Percentiles rank a stretch among this genome's conserved stretches.
These are phyloP conservation scores for Keiferia lycopersicella DNA, from an alignment of 2,888 invertebrate genomes.

Conservation along the genomic window DNA sequence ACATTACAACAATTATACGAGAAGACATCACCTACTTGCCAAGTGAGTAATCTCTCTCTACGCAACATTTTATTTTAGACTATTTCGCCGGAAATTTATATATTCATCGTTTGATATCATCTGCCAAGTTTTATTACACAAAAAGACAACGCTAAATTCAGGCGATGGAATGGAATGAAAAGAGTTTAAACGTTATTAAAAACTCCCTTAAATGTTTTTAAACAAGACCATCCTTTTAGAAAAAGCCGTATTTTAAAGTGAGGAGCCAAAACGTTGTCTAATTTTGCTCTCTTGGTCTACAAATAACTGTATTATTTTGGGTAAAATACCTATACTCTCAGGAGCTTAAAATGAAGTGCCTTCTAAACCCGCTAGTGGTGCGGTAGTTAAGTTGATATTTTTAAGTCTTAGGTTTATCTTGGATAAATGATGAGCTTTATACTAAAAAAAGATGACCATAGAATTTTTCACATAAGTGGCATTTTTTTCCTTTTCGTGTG, in stretches of 20 bases:
- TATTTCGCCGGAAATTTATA: slow-evolving; percentile 10
- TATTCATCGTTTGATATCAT: slow-evolving; percentile 18
- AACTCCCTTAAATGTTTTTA: slow-evolving; percentile 24
- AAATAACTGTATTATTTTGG: too few relatives aligned
- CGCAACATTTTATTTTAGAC: neutral
- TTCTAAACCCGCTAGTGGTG: too few relatives aligned
- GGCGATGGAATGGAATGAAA: slow-evolving; percentile 20
- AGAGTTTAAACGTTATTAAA: slow-evolving; percentile 26
- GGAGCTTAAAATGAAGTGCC: too few relatives aligned
- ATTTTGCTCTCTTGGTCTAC: too few relatives aligned
- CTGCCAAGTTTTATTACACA: slow-evolving; percentile 20
- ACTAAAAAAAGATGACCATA: too few relatives aligned
- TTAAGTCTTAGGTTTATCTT: too few relatives aligned
- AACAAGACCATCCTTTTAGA: slow-evolving; percentile 3
- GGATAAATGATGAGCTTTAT: too few relatives aligned
- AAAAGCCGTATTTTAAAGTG: neutral
- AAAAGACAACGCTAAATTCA: slow-evolving; percentile 23
- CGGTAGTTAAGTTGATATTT: too few relatives aligned
- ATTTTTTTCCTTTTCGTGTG: too few relatives aligned
- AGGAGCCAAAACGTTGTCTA: too few relatives aligned
- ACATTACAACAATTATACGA: slow-evolving; percentile 38
- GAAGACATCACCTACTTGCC: slow-evolving; percentile 28
- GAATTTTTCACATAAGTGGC: too few relatives aligned
- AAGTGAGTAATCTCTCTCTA: slow-evolving; percentile 50
- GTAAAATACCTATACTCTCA: too few relatives aligned